phyloP scores from a whole-genome alignment of 2,113 vertebrate genomes.

The Amazona guildingii region DNA sequence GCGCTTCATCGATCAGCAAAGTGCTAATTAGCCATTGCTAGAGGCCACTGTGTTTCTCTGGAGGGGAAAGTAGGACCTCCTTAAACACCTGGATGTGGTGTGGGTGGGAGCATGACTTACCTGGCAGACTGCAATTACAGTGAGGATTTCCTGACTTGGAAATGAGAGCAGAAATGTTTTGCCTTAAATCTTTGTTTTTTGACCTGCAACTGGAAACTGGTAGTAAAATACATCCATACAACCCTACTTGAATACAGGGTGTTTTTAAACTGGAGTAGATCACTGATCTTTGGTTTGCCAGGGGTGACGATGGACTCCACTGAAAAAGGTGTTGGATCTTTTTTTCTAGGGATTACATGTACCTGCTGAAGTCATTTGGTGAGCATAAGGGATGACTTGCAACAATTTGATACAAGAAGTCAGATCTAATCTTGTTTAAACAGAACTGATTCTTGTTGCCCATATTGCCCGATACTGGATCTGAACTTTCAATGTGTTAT shows the following conservation, averaged over 20 bases:
- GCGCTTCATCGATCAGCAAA: background rate
- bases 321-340: background rate
- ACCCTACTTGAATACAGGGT: background rate
- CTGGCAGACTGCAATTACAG: slow-evolving; percentile 21
- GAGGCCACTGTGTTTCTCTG: background rate
- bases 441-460: background rate
- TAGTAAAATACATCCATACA: background rate
- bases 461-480: background rate
- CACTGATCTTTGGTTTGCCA: background rate
- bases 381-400: background rate
- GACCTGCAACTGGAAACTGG: background rate
- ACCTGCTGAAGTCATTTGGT: background rate
- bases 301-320: background rate
- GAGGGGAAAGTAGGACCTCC: background rate
- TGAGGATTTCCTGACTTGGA: background rate
- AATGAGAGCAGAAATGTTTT: background rate
- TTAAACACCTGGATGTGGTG: slow-evolving; percentile 31
- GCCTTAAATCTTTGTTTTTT: background rate
- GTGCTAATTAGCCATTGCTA: slow-evolving; percentile 36
- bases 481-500: background rate
- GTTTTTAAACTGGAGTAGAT: background rate
- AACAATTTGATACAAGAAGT: background rate
- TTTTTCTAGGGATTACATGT: background rate
- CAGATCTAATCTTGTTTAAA: background rate
- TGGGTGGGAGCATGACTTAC: background rate